Evolutionary conservation across 2,797 vertebrate species (phyloP).

Genomic region (Intellagama lesueurii): DNA sequence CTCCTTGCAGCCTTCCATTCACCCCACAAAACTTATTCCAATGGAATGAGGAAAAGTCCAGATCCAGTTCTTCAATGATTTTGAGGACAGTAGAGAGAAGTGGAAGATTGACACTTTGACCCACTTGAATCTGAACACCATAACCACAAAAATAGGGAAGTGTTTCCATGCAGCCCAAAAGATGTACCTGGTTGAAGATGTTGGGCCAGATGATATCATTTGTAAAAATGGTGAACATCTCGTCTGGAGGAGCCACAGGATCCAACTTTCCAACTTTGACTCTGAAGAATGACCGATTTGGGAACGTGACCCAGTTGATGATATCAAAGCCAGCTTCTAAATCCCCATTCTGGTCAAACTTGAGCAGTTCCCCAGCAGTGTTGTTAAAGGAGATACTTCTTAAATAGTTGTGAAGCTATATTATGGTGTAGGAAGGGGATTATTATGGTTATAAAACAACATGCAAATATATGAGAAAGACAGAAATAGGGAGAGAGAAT

Average conservation of each 20-base stretch:
- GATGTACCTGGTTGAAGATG: neutral
- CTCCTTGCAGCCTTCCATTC: no score
- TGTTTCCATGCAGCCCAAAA: neutral
- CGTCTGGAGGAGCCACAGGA: no score
- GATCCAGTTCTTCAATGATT: no score
- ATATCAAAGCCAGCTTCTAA: neutral
- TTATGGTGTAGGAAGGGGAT: no score
- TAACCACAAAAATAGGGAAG: neutral
- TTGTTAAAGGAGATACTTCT: slow-evolving; percentile 10
- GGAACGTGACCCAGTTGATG: neutral
- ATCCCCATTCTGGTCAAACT: neutral
- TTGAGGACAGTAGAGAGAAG: no score
- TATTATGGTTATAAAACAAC: neutral
- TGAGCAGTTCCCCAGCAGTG: neutral
- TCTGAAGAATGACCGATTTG: neutral
- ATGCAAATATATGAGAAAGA: neutral
- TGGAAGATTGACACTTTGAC: no score
- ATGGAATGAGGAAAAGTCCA: no score
- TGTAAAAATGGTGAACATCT: neutral
- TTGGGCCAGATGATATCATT: neutral
- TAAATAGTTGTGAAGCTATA: neutral
- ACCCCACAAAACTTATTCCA: no score
- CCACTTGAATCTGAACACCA: no score
- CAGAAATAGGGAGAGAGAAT: neutral
- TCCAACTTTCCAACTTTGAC: neutral